Conservation (phyloP, 2,113 vertebrate genomes). For the Microcebus murinus region DNA sequence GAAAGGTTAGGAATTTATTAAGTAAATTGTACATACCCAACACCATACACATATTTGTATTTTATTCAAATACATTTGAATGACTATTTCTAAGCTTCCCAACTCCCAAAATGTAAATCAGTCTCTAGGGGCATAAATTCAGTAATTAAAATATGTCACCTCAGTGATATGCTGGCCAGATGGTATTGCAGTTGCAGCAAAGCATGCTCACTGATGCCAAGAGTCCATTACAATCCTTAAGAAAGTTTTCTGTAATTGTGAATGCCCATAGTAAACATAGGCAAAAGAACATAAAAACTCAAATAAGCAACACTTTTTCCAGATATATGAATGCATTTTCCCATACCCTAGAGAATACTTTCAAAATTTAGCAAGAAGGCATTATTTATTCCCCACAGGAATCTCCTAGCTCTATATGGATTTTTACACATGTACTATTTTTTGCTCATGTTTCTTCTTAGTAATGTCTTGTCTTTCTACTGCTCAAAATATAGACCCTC, state of each 20-base stretch:
- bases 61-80: not conserved
- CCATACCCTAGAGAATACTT: not conserved
- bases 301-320: not conserved
- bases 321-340: not conserved
- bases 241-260: not conserved
- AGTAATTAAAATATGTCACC: not conserved
- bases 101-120: not conserved
- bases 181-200: not conserved
- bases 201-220: not conserved
- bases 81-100: not conserved
- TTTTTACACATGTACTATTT: constrained; percentile 21
- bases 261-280: not conserved
- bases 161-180: not conserved
- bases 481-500: constrained; percentile 27
- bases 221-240: not conserved
- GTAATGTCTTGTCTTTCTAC: not conserved
- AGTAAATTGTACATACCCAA: not conserved
- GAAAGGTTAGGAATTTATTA: not conserved
- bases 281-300: not conserved
- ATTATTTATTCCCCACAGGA: not conserved
- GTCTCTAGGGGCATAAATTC: not conserved
- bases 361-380: not conserved
- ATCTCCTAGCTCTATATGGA: not conserved
- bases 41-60: no score
- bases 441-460: constrained; percentile 16